These are phyloP conservation scores for Conger conger DNA, from an alignment of 2,113 vertebrate genomes.

Conservation along the genomic window DNA sequence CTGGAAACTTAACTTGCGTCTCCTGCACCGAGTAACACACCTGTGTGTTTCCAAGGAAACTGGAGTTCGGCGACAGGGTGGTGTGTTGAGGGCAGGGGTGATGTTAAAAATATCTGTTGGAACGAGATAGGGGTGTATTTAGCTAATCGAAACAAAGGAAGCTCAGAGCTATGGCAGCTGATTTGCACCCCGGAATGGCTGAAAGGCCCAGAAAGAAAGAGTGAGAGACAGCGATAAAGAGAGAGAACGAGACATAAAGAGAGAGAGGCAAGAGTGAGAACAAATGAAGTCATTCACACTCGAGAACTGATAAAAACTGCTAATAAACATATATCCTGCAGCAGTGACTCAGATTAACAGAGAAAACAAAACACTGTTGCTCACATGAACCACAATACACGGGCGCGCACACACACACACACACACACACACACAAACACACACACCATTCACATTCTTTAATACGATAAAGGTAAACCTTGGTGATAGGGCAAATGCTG, in stretches of 20 bases:
- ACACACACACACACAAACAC: neutral
- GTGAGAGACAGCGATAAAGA: neutral
- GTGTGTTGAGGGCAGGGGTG: conserved; percentile 7
- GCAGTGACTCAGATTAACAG: neutral
- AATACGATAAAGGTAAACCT: neutral
- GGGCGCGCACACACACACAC: neutral
- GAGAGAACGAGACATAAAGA: neutral
- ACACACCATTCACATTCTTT: neutral
- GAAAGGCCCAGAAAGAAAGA: conserved; percentile 6
- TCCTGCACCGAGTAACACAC: conserved; percentile 30
- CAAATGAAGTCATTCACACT: conserved; percentile 20
- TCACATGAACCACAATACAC: neutral
- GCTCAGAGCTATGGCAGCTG: conserved; percentile 19
- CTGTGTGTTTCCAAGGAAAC: conserved; percentile 38
- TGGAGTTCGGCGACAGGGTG: conserved; percentile 30
- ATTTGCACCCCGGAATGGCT: conserved; percentile 19
- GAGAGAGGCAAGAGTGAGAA: conserved; percentile 9
- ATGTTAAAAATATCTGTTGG: conserved; percentile 28
- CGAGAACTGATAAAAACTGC: neutral
- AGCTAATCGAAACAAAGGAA: conserved; percentile 33
- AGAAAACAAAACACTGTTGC: no score
- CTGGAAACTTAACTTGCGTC: conserved; percentile 22
- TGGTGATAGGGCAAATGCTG: neutral
- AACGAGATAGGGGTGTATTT: conserved; percentile 32
- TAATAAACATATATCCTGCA: neutral